phyloP scores from a whole-genome alignment of 2,113 vertebrate genomes.

The Poeciliopsis occidentalis region DNA sequence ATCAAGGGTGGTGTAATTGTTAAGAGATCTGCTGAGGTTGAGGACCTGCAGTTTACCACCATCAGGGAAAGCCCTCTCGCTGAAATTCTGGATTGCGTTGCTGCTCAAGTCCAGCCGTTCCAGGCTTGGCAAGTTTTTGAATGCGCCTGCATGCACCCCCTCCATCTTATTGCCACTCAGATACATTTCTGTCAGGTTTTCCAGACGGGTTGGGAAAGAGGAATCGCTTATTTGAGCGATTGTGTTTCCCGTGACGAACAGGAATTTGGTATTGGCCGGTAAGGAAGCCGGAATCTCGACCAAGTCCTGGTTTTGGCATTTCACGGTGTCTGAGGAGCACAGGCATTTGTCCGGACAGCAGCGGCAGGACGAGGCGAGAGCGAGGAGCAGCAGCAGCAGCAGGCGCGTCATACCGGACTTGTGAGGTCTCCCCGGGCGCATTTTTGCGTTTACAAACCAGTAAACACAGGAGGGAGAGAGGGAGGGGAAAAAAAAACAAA shows the following conservation, averaged over 20 bases:
- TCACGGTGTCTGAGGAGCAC: conserved; percentile 87
- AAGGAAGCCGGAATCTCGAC: conserved; percentile 81
- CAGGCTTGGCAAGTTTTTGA: conserved; percentile 85
- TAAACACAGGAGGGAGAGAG: conserved; percentile 21
- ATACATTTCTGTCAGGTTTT: conserved; percentile 83
- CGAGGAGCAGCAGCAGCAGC: conserved; percentile 62
- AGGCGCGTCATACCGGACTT: conserved; percentile 36
- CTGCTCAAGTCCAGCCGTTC: conserved; percentile 87
- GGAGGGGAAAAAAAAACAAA: not conserved
- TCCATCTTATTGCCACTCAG: conserved; percentile 84
- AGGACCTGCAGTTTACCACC: conserved; percentile 81
- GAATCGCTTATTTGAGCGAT: conserved; percentile 74
- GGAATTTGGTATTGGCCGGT: conserved; percentile 80
- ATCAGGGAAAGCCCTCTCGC: conserved; percentile 76
- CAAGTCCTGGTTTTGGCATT: conserved; percentile 87
- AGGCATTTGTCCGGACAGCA: conserved; percentile 84
- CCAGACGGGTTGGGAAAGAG: conserved; percentile 82
- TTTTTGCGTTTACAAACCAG: conserved; percentile 35
- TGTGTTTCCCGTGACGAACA: conserved; percentile 86
- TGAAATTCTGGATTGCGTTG: conserved; percentile 82
- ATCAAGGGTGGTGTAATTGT: conserved; percentile 61
- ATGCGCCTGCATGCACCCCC: conserved; percentile 78
- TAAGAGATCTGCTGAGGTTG: conserved; percentile 71
- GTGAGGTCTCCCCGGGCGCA: conserved; percentile 36
- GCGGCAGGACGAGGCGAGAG: conserved; percentile 56